These are phyloP conservation scores for Brachionus plicatilis DNA, from an alignment of 1,140 invertebrate genomes.

Conservation along the genomic window DNA sequence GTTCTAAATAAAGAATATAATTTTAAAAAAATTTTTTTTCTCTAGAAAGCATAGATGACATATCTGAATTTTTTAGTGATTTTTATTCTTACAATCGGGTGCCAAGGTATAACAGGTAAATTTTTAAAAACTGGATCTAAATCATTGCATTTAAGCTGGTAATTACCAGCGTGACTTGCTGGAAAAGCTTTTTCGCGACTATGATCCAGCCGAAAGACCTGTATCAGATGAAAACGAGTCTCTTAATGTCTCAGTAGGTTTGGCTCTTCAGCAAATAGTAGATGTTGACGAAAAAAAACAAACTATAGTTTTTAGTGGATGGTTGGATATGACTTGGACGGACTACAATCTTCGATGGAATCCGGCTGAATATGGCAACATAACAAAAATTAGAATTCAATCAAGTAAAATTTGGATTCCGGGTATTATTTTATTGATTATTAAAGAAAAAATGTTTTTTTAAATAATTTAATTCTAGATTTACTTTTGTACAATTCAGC, in stretches of 20 bases:
- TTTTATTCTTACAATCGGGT: background rate
- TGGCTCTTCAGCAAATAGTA: conserved; percentile 34
- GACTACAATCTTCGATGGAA: conserved; percentile 36
- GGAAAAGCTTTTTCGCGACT: conserved; percentile 25
- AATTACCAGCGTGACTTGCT: conserved; percentile 3
- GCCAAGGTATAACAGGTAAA: background rate
- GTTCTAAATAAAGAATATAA: background rate
- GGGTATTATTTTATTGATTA: background rate
- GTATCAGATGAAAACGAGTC: conserved; percentile 17
- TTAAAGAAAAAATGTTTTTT: background rate
- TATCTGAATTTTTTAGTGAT: background rate
- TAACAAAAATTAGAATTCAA: background rate
- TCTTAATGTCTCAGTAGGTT: conserved; percentile 27
- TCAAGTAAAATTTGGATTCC: conserved; percentile 36
- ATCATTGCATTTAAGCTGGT: background rate
- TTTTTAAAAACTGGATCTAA: background rate
- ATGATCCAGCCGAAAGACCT: conserved; percentile 30
- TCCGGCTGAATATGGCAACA: conserved; percentile 35
- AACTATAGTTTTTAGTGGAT: conserved; percentile 21
- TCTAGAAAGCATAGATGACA: background rate
- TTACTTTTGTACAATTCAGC: conserved; percentile 85
- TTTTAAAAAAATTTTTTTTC: background rate
- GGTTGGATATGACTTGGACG: conserved; percentile 29
- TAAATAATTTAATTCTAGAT: background rate
- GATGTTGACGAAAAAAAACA: conserved; percentile 40